Evolutionary conservation across 1,140 invertebrate species (phyloP).

Genomic region (Nasonia giraulti): DNA sequence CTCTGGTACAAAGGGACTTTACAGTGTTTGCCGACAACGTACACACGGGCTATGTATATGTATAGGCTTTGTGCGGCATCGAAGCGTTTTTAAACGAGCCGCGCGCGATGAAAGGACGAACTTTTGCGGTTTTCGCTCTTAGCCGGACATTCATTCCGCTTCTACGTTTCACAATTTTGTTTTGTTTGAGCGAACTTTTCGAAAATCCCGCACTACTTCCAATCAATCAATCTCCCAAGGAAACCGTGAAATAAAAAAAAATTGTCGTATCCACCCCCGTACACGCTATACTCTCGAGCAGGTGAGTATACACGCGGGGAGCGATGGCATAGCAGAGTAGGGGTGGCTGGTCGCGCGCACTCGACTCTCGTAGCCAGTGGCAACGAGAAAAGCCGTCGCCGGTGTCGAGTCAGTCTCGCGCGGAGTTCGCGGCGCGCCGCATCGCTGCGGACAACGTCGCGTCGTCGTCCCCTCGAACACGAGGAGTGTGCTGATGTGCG

Average conservation of each 20-base stretch:
- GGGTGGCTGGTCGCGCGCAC: neutral
- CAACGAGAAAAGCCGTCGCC: slow-evolving; percentile 1
- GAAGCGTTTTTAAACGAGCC: neutral
- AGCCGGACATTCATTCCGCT: neutral
- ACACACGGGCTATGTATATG: neutral
- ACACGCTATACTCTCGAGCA: neutral
- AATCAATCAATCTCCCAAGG: no score
- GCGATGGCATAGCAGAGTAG: neutral
- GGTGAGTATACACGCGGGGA: neutral
- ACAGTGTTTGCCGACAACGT: neutral
- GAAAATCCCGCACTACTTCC: no score
- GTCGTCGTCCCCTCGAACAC: neutral
- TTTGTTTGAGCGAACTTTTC: no score
- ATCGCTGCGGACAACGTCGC: neutral
- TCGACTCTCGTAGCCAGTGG: slow-evolving; percentile 13
- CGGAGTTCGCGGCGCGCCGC: neutral
- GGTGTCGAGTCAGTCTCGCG: neutral
- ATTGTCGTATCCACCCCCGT: no score
- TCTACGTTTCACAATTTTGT: no score
- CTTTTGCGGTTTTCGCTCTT: neutral
- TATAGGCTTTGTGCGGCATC: neutral
- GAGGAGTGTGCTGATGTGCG: neutral
- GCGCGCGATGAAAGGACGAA: neutral
- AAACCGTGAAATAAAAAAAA: no score
- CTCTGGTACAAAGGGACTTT: neutral